Conservation (phyloP, 2,113 vertebrate species). For the Fukomys damarensis region DNA sequence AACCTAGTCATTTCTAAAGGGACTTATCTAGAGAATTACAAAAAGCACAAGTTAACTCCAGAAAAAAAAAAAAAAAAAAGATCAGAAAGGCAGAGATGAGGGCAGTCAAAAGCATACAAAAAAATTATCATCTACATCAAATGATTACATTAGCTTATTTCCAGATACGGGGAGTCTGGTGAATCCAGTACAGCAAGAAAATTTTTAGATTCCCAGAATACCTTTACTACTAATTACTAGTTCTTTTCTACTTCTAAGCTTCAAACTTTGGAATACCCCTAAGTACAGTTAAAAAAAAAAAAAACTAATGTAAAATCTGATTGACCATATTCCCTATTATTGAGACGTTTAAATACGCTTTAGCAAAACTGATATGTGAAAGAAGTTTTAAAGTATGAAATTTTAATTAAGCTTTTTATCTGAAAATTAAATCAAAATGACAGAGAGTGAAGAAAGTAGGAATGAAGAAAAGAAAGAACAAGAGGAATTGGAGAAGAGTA, state of each 20-base stretch:
- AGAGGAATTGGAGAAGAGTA: not conserved
- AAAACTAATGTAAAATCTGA: not conserved
- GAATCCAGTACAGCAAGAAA: not conserved
- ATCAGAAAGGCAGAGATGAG: not conserved
- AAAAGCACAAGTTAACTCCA: not conserved
- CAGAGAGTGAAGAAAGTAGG: not conserved
- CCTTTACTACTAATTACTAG: not conserved
- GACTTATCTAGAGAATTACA: not conserved
- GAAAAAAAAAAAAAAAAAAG: slow-evolving; percentile 5
- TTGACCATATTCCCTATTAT: not conserved
- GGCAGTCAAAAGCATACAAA: not conserved
- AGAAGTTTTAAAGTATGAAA: not conserved
- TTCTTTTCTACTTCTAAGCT: not conserved
- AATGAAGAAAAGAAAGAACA: not conserved
- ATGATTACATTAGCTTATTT: not conserved
- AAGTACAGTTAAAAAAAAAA: not conserved
- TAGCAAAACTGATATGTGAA: not conserved
- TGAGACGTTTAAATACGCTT: not conserved
- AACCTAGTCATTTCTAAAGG: not conserved
- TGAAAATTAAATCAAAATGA: not conserved
- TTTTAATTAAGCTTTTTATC: not conserved
- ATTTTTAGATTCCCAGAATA: not conserved
- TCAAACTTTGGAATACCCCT: not conserved
- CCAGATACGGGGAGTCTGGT: not conserved
- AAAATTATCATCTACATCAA: not conserved